Percentiles rank a stretch among this genome's conserved stretches.
These are phyloP conservation scores for Lepilemur septentrionalis DNA, from an alignment of 2,797 vertebrate genomes.

Conservation along the genomic window DNA sequence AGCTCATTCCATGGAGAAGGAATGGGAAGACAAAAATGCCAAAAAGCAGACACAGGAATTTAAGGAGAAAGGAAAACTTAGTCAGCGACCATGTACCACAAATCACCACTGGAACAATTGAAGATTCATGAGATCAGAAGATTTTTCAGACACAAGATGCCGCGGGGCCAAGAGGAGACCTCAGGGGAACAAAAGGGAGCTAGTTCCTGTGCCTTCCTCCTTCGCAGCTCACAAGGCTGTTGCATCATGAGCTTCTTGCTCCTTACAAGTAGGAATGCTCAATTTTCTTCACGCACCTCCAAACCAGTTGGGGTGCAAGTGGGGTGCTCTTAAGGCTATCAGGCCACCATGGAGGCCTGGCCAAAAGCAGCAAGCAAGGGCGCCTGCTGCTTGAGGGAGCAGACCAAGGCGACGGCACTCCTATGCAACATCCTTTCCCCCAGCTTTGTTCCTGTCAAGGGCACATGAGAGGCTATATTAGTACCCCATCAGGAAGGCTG, in stretches of 20 bases:
- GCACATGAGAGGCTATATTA: neutral
- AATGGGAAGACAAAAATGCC: slow-evolving; percentile 20
- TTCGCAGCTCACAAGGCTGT: neutral
- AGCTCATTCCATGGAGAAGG: neutral
- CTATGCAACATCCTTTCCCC: neutral
- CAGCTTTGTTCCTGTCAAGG: neutral
- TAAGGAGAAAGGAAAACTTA: slow-evolving; percentile 48
- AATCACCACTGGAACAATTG: slow-evolving; percentile 1
- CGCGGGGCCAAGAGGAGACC: neutral
- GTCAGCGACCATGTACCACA: neutral
- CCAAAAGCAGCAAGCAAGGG: neutral
- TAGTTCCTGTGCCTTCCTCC: neutral
- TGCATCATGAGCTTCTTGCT: neutral
- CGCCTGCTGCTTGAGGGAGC: neutral
- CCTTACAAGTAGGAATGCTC: neutral
- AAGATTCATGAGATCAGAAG: neutral
- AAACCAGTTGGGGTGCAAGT: neutral
- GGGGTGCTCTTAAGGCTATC: neutral
- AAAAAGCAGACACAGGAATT: slow-evolving; percentile 19
- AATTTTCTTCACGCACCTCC: neutral
- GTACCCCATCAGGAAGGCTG: neutral
- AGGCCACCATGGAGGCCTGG: neutral
- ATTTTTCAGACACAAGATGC: neutral
- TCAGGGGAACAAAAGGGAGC: neutral
- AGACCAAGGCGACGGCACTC: no score